Evolutionary conservation across 2,888 invertebrate species (phyloP), one percentile per base, ranked within the genome.

Genomic region (Dinocampus coccinellae): DNA sequence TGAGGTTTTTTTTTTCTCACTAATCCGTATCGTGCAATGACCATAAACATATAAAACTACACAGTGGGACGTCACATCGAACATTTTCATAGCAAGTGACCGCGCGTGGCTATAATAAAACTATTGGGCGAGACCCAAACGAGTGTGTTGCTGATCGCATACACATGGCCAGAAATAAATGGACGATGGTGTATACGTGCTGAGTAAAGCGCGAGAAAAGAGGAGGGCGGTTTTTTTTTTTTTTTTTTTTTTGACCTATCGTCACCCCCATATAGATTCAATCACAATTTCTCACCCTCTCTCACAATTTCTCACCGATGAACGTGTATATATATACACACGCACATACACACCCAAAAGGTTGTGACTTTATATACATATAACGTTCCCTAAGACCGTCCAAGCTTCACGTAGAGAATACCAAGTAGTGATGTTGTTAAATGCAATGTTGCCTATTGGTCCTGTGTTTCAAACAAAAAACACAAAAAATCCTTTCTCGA

Each of bases 81-180:
- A 13, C 29, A 13, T 24, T 58, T n/a, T 26, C 61, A 39, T 20
- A 47, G 53, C 72, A 73, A 73, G 72, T 68, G 64, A 72, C 70
- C 63, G 78, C 80, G 81, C 71, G 79, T 79, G 69, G 80, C 82
- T 80, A 82, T 84, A 84, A 85, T 84, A 84, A 85, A 85, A 84
- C 84, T 85, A 83, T 85, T 80, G 75, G 39, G 33, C 65, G 29
- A 34, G 13, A 34, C 22, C 60, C 13, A 39, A 68, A 53, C 36
- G 63, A 64, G 34, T 20, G 29, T 22, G 60, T 36, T 70, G 65
- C 60, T 52, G 70, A 61, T 58, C 52, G 65, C 65, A 70, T 70
- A 70, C 70, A 65, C 65, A 70, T 47, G 65, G 65, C 70, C 65
- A 58, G 26, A 60, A 52, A 65, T 62, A 39, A 47, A 60, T 52